A percentile compares a stretch with the other conserved stretches of the same genome.
phyloP scores from a whole-genome alignment of 2,113 vertebrate species.

The Trochalopteron elliotii region DNA sequence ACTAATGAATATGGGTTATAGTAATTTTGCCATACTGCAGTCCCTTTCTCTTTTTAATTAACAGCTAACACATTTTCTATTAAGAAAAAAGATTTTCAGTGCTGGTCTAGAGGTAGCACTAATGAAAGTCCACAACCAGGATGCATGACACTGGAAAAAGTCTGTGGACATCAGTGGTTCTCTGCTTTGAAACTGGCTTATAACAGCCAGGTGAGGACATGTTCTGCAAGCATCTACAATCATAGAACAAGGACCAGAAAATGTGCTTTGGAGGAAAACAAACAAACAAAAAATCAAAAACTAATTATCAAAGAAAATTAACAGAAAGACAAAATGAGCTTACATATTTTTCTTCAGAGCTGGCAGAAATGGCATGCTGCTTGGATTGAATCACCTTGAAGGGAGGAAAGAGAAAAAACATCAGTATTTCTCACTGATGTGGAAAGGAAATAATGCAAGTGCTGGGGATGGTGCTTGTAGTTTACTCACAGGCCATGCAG shows the following conservation, averaged over 20 bases:
- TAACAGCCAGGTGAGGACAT: background rate
- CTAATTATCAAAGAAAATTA: background rate
- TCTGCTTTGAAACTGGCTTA: background rate
- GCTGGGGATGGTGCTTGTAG: background rate
- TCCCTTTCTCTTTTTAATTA: background rate
- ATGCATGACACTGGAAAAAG: background rate
- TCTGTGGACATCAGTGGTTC: background rate
- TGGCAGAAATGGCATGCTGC: conserved; percentile 45
- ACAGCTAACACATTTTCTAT: background rate
- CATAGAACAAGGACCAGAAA: background rate
- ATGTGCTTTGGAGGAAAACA: background rate
- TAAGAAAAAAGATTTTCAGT: background rate
- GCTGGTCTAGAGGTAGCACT: background rate
- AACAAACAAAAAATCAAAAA: background rate
- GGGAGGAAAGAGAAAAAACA: background rate
- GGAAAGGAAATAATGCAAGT: background rate
- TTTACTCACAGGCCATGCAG: conserved; percentile 75
- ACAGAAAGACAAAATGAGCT: background rate
- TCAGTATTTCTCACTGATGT: background rate
- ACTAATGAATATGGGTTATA: background rate
- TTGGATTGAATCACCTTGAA: conserved; percentile 61
- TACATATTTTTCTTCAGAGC: conserved; percentile 72
- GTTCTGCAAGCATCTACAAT: background rate
- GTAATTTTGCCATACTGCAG: background rate
- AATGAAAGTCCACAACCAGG: background rate